Percentiles rank a stretch among this genome's conserved stretches.
These are phyloP conservation scores for Synergus itoensis DNA, from an alignment of 2,888 invertebrate species.

Conservation along the genomic window DNA sequence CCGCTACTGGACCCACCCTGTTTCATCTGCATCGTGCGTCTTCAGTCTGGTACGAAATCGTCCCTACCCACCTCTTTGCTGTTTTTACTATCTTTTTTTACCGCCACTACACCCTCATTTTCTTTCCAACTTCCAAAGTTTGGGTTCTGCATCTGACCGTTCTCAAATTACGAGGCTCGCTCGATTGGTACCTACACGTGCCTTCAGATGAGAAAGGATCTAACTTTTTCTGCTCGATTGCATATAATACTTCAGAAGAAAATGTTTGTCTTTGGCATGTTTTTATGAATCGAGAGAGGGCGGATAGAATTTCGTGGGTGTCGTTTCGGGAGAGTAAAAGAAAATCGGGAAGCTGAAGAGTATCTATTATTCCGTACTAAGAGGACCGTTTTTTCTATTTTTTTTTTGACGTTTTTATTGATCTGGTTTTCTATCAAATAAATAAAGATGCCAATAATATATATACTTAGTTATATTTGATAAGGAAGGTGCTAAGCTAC, in stretches of 20 bases:
- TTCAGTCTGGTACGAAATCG: constrained; percentile 39
- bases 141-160: constrained; percentile 43
- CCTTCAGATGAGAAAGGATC: constrained; percentile 47
- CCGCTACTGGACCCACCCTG: constrained; percentile 61
- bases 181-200: constrained; percentile 46
- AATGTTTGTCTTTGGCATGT: constrained; percentile 29
- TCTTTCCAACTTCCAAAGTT: constrained; percentile 16
- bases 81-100: constrained; percentile 42
- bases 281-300: not conserved
- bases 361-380: not conserved
- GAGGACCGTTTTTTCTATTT: not conserved
- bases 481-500: not conserved
- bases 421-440: not conserved
- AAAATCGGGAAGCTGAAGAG: not conserved
- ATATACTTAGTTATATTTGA: not conserved
- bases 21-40: constrained; percentile 41
- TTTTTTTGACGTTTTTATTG: not conserved
- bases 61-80: constrained; percentile 18
- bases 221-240: constrained; percentile 35
- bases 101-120: constrained; percentile 32
- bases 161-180: constrained; percentile 48
- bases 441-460: not conserved
- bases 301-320: not conserved
- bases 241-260: constrained; percentile 23
- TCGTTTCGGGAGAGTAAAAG: not conserved